Percentiles rank a stretch among this genome's conserved stretches.
phyloP scores from a whole-genome alignment of 2,113 vertebrate genomes.

The Aptenodytes forsteri region DNA sequence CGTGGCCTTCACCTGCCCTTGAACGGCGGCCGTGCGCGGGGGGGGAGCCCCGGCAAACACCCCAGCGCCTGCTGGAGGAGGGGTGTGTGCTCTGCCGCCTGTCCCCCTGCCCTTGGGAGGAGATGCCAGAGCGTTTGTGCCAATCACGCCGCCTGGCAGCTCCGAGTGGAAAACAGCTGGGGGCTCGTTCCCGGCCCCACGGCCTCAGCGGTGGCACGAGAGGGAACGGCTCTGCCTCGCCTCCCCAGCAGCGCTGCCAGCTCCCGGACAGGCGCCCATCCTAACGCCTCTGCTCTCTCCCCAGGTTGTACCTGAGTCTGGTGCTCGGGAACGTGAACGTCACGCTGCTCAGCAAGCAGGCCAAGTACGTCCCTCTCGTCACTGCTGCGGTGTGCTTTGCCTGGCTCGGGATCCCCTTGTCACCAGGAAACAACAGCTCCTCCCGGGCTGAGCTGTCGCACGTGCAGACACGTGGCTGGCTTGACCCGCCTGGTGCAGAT shows the following conservation, averaged over 20 bases:
- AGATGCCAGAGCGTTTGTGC: neutral
- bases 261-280: neutral
- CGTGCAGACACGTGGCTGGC: neutral
- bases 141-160: neutral
- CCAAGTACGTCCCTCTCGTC: constrained; percentile 78
- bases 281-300: neutral
- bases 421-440: neutral
- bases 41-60: neutral
- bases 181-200: neutral
- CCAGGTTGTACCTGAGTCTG: constrained; percentile 91
- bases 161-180: neutral
- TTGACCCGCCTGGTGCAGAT: neutral
- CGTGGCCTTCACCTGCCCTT: neutral
- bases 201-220: neutral
- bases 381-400: neutral
- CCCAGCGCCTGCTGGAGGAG: neutral
- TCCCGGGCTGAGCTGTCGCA: neutral
- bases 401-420: neutral
- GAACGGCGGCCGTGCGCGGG: rapidly evolving
- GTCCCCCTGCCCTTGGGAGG: neutral
- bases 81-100: neutral
- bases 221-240: neutral
- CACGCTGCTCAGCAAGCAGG: constrained; percentile 92
- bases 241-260: neutral
- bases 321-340: constrained; percentile 94